Evolutionary conservation across 2,797 vertebrate species (phyloP), one percentile per base, ranked within the genome.

Genomic region (Nasua narica): DNA sequence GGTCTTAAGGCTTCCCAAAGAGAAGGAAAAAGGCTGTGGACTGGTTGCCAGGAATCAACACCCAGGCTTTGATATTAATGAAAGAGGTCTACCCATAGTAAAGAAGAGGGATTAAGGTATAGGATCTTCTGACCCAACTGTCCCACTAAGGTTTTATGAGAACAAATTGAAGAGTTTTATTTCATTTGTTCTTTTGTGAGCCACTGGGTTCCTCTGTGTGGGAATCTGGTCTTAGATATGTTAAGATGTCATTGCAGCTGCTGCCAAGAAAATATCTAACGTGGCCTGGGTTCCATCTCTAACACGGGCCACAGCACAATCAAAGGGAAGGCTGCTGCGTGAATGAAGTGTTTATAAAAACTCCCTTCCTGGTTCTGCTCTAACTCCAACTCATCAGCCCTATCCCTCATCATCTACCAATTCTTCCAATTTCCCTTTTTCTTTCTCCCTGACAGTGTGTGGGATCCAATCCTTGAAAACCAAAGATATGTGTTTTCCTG

Each of bases 261-360:
- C 35, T 19, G 14, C 16, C 14, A 48, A n/a, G 35, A 86, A 69
- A 48, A 35, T 19, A 9, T 29, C 14, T 23, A 29, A 60, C 11
- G 25, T 3, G 16, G 4, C 2, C 1, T 35, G 15, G 11, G 1
- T 40, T 56, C 9, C 1, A 4, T 15, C 25, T 40, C 74, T 35
- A 29, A 60, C 6, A 15, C 1, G 0, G 2, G 43, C 13, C 9
- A 4, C 9, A 50, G 27, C 11, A 7, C 19, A 16, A 58, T 7
- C 5, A 14, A 46, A 10, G 10, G 7, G n/a, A 70, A 76, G 11
- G 13, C 40, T 82, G 37, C 58, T 52, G 9, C 1, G 0, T 56
- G 43, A 56, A 29, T 29, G 35, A 3, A 54, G 11, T 11, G 62
- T 52, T 32, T 56, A 1, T 70, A 12, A 67, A 56, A 62, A 1